Base-by-base conservation (phyloP, 2,797 vertebrate genomes). In the Takifugu rubripes region DNA sequence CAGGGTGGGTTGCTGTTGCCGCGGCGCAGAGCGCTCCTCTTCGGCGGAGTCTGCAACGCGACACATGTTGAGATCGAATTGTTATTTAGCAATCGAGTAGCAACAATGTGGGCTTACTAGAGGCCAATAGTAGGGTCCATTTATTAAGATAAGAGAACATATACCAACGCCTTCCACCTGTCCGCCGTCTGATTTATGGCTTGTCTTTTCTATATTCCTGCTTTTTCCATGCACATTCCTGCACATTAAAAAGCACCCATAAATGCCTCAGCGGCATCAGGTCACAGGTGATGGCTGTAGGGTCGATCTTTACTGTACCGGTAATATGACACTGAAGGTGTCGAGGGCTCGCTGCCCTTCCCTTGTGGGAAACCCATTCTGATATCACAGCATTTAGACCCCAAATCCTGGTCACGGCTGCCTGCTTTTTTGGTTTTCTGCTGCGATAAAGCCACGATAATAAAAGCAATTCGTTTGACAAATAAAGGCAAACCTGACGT, bases 1-100 rank as follows among this genome's bases (percentile, higher is more conserved):
- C 0, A 91, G 93, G 90, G 96, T 97, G 89, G 93, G 95, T 91
- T 42, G 1, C 3, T 21, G 16, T 9, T 21, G 5, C 9, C 17
- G 8, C 17, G 6, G 2, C 7, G n/a, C 45, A 9, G 45, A 24
- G 3, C 8, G 17, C 45, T 21, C 16, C 21, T 21, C 44, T 16
- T 45, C 44, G 5, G 5, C 5, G 7, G 2, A 44, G 5, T n/a
- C 17, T 48, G 24, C 46, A 48, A 66, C 31, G 53, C 6, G 4
- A n/a, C 17, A 6, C 8, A 17, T n/a, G 44, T 46, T 21, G 36
- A 14, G 36, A 12, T 12, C 14, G 36, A 40, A 14, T 14, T 40
- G 10, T 14, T 40, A 14, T 14, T 12, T 12, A 40, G 36, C 36
- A 40, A 12, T 14, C 33, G 10, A 14, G 12, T 11, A 40, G 11